Conservation (phyloP, 2,797 vertebrate genomes). For the Mormyrus hasselquistii region DNA sequence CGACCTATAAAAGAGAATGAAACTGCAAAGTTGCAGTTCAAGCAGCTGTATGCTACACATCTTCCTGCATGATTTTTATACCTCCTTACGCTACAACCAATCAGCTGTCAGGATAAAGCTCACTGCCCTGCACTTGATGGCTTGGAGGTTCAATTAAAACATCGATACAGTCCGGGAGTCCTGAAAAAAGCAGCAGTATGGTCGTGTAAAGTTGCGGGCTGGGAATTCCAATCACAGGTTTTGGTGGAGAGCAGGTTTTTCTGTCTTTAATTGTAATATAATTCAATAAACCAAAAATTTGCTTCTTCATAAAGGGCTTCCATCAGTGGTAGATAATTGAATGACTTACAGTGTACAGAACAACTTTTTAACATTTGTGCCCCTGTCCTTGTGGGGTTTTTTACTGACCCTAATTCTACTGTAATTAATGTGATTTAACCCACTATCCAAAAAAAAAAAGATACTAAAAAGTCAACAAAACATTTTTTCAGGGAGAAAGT, state of each 20-base stretch:
- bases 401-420: not conserved
- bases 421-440: not conserved
- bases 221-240: not conserved
- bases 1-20: not conserved
- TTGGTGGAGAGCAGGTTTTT: not conserved
- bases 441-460: not conserved
- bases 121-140: not conserved
- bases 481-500: not conserved
- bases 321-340: not conserved
- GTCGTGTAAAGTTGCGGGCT: not conserved
- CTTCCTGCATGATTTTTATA: not conserved
- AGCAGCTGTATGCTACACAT: not conserved
- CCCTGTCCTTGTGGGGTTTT: not conserved
- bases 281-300: not conserved
- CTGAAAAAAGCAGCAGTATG: not conserved
- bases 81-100: not conserved
- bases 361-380: not conserved
- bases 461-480: not conserved
- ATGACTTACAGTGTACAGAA: not conserved
- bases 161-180: not conserved
- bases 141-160: not conserved
- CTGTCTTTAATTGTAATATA: not conserved
- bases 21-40: not conserved
- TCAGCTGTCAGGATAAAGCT: not conserved
- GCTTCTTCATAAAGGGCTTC: not conserved